Evolutionary conservation across 2,797 vertebrate species (phyloP), one percentile per base, ranked within the genome.

Genomic region (Neosalanx taihuensis): DNA sequence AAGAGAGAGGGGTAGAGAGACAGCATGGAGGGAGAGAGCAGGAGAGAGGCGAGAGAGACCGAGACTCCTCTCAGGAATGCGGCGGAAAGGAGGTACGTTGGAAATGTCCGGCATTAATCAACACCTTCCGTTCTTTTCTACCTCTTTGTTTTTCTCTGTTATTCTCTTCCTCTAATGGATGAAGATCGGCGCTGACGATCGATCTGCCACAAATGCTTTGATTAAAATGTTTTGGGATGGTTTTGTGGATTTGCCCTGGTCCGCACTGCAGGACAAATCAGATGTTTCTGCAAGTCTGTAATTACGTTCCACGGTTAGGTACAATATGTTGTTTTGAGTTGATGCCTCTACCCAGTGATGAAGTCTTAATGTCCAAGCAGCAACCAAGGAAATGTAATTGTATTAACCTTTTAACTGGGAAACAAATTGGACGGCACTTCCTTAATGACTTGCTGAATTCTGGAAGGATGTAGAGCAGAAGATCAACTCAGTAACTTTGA

Each of bases 71-170:
- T 76, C 73, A 77, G 49, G 61, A 49, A 83, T 51, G 68, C 61
- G 53, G 4, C 31, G 49, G 63, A 70, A 20, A 30, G 70, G 73
- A 29, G 37, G 61, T n/a, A n/a, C n/a, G n/a, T n/a, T n/a, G n/a
- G n/a, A n/a, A 31, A 69, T 67, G 67, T 72, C 10, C 57, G 30
- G 58, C 81, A 69, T 88, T 83, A 85, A 88, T 88, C 79, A 82
- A 51, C 3, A 9, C 72, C 46, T 66, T 5, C 23, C 15, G 4
- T 0, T 41, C 51, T 30, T 37, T 5, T n/a, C 7, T 1, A 53
- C 72, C 60, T 70, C 64, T 26, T n/a, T 23, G 1, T 49, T 4
- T 41, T 51, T 49, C 12, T 13, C 20, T 26, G 9, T 3, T n/a
- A 26, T 18, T 41, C n/a, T 70, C n/a, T 70, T 9, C 1, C 71